Conservation (phyloP, 2,113 vertebrate genomes). For the Zosterops hypoxanthus region DNA sequence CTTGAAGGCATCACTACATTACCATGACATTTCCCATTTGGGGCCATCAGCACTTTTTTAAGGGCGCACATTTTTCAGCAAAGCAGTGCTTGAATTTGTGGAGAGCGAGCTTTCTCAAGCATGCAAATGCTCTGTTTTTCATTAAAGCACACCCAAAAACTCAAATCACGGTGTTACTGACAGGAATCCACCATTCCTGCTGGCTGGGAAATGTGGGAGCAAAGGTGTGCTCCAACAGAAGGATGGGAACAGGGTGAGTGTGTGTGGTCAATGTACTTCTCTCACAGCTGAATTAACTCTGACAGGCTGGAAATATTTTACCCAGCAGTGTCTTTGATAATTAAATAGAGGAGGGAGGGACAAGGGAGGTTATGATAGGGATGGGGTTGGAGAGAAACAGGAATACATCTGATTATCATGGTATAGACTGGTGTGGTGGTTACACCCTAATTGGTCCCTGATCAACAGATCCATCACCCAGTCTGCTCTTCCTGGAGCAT, state of each 20-base stretch:
- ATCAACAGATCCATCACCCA: slow-evolving; percentile 28
- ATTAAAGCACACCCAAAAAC: background rate
- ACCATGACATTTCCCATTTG: background rate
- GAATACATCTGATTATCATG: background rate
- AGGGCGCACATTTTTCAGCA: background rate
- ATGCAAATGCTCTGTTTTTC: background rate
- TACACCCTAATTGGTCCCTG: slow-evolving; percentile 34
- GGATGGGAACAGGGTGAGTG: fast-evolving
- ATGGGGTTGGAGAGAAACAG: background rate
- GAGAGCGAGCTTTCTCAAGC: background rate
- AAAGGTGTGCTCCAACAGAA: background rate
- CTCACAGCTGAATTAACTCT: background rate
- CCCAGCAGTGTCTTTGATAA: background rate
- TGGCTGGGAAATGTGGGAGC: background rate
- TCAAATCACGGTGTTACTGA: fast-evolving
- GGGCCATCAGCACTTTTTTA: background rate
- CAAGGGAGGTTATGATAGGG: background rate
- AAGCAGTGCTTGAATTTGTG: background rate
- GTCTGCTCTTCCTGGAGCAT: slow-evolving; percentile 5
- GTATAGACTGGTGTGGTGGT: background rate
- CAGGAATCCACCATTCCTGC: background rate
- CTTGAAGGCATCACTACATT: background rate
- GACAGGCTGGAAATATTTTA: background rate
- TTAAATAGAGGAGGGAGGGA: background rate
- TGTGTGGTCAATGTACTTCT: background rate